These are phyloP conservation scores for Darevskia mixta DNA, from an alignment of 2,797 vertebrate species.

Conservation along the genomic window DNA sequence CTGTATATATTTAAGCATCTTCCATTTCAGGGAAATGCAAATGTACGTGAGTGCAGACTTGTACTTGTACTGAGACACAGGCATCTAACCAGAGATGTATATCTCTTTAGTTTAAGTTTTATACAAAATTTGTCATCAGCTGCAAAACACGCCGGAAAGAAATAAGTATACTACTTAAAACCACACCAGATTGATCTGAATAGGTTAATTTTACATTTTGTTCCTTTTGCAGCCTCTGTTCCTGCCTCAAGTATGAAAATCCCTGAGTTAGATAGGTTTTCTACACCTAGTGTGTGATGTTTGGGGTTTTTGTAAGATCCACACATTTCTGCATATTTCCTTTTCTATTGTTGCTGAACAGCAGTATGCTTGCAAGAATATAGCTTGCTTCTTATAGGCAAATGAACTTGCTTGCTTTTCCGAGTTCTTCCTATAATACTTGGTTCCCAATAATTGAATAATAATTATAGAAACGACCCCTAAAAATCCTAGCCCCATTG, in stretches of 20 bases:
- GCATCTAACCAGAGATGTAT: background rate
- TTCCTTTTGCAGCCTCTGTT: background rate
- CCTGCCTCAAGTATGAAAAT: background rate
- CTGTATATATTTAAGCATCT: background rate
- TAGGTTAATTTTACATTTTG: background rate
- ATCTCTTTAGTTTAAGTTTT: background rate
- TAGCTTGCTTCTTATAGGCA: conserved; percentile 57
- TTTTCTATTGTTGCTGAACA: conserved; percentile 69
- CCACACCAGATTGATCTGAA: background rate
- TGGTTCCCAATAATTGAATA: conserved; percentile 40
- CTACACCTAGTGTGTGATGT: conserved; percentile 36
- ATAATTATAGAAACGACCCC: conserved; percentile 6
- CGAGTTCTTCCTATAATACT: conserved; percentile 47
- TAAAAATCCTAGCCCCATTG: too few species aligned
- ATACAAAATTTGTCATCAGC: background rate
- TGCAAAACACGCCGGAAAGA: background rate
- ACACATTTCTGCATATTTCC: conserved; percentile 71
- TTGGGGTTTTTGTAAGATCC: conserved; percentile 35
- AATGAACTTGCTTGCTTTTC: conserved; percentile 61
- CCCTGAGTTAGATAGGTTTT: background rate
- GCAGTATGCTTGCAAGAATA: conserved; percentile 42
- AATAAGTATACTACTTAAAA: background rate
- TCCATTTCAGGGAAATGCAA: background rate
- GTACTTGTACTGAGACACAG: background rate
- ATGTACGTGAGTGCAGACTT: background rate